Base-by-base conservation (phyloP, 2,113 vertebrate species). In the Anthoscopus minutus region DNA sequence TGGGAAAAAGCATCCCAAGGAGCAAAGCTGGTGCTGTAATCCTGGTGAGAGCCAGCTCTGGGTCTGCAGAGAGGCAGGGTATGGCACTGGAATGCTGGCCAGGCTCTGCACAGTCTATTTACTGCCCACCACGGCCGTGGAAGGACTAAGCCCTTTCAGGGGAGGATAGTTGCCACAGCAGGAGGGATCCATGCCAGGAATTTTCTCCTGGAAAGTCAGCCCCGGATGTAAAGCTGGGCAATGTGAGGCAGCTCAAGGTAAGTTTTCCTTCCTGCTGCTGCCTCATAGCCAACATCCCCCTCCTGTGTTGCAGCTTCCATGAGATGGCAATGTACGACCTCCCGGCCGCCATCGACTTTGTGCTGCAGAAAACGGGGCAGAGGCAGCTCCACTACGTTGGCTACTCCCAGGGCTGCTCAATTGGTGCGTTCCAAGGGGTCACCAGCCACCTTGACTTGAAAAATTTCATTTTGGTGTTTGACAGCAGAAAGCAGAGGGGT, bases 251-350 rank as follows among this genome's bases (percentile, higher is more conserved):
- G 60, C 33, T 48, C 51, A 24, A 17, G 48, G 15, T n/a, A 24
- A 13, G 22, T 65, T 53, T 44, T 19, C 21, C 47, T 25, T 57
- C 35, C 35, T 13, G 40, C 4, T 50, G 27, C 35, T 45, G n/a
- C 40, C 69, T 40, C n/a, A 8, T 13, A 31, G 71, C 21, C 60
- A 53, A 8, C 0, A 13, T 62, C 31, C 64, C 86, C 10, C 82
- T 95, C 89, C 86, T 95, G 79, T 77, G 42, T 92, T 96, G 47
- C 95, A 99, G 99, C 93, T 98, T 98, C 86, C 99, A 99, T 74
- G 99, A 99, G 93, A 98, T 99, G 98, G 99, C 98, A 31, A 98
- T 98, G 92, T 98, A 98, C 60, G 99, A 99, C 92, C 98, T 99
- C 47, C 99, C 99, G 11, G 99, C 99, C 17, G 96, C 98, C 56